Conservation (phyloP, 1,140 invertebrate genomes). For the Drosophila littoralis region DNA sequence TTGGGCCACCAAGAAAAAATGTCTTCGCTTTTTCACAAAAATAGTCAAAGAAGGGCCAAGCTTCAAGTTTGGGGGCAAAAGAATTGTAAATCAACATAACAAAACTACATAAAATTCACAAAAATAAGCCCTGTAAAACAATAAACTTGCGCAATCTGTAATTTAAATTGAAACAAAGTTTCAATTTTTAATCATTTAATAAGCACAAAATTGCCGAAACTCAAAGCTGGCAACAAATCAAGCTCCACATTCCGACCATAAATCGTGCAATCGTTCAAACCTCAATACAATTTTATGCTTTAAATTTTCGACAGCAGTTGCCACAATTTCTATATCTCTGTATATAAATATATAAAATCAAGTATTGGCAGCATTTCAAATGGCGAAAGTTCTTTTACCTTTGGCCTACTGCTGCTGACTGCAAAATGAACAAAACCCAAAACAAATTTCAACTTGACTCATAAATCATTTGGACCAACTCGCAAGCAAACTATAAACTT, state of each 20-base stretch:
- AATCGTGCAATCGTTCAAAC: neutral
- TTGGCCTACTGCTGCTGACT: conserved; percentile 63
- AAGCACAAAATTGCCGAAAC: neutral
- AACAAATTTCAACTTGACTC: conserved; percentile 60
- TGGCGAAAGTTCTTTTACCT: conserved; percentile 73
- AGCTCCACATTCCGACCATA: neutral
- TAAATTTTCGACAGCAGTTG: conserved; percentile 42
- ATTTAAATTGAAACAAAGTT: conserved; percentile 2
- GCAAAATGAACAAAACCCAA: conserved; percentile 32
- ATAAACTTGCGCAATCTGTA: neutral
- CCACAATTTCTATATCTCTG: conserved; percentile 19
- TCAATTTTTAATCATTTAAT: neutral
- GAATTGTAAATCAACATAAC: neutral
- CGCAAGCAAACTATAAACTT: conserved; percentile 52
- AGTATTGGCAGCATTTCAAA: conserved; percentile 74
- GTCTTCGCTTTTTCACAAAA: no score
- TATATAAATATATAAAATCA: conserved; percentile 28
- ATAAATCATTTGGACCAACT: conserved; percentile 63
- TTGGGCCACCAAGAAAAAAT: no score
- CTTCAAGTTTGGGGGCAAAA: neutral
- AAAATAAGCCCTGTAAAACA: neutral
- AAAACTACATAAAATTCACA: neutral
- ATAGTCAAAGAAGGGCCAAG: neutral
- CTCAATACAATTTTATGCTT: neutral
- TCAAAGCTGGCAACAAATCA: conserved; percentile 6